phyloP scores from a whole-genome alignment of 2,888 invertebrate species.

The Rhaphigaster nebulosa region DNA sequence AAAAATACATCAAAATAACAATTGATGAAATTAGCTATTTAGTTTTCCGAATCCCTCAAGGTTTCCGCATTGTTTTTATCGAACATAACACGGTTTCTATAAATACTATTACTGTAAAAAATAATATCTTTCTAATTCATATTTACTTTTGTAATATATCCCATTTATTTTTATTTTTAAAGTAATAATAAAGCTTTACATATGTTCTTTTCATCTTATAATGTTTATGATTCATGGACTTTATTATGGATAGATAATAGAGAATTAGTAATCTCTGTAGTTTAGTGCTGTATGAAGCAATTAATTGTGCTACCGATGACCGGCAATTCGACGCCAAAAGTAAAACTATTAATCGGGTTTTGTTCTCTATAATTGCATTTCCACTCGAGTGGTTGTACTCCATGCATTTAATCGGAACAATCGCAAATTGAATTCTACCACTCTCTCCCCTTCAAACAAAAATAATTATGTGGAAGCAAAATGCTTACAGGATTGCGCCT shows the following conservation, averaged over 20 bases:
- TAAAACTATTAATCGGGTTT: background rate
- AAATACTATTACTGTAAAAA: too few species aligned
- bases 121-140: too few species aligned
- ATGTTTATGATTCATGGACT: background rate
- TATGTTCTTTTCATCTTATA: background rate
- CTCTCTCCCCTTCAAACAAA: background rate
- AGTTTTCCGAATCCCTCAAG: too few species aligned
- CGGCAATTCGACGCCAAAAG: background rate
- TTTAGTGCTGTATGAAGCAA: background rate
- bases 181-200: too few species aligned
- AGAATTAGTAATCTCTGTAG: background rate
- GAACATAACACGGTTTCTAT: too few species aligned
- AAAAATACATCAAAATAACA: too few species aligned
- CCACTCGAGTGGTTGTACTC: background rate
- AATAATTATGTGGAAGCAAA: background rate
- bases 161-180: too few species aligned
- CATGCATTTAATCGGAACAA: background rate
- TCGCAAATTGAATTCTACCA: background rate
- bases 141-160: too few species aligned
- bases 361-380: constrained; percentile 17
- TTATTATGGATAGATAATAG: background rate
- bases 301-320: background rate
- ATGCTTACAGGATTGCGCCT: background rate
- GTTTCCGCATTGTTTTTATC: too few species aligned
- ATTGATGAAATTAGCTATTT: too few species aligned